Percentiles rank a stretch among this genome's conserved stretches.
phyloP scores from a whole-genome alignment of 1,140 invertebrate genomes.

The Ceratosolen fusciceps region DNA sequence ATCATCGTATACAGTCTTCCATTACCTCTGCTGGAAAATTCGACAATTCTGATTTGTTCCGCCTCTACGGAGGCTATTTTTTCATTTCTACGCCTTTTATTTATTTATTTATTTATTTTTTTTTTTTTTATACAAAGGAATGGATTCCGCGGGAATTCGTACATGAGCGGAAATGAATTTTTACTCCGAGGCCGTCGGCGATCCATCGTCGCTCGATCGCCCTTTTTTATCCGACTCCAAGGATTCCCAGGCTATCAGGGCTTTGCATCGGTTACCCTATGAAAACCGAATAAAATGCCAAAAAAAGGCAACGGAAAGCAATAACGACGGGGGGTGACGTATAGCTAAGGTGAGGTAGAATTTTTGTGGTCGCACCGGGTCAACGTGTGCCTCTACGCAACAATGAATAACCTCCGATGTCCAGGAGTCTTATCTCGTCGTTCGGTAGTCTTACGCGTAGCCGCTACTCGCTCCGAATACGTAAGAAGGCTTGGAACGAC shows the following conservation, averaged over 20 bases:
- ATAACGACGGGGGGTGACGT: too few species aligned
- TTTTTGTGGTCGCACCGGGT: too few species aligned
- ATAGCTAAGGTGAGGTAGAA: too few species aligned
- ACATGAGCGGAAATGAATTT: background rate
- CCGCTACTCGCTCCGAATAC: too few species aligned
- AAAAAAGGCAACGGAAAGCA: too few species aligned
- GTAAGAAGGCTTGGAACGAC: too few species aligned
- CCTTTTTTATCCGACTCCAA: background rate
- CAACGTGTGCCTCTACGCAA: too few species aligned
- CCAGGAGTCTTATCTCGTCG: too few species aligned
- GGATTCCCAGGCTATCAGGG: background rate
- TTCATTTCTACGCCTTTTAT: background rate
- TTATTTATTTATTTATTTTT: background rate
- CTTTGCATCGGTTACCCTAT: background rate
- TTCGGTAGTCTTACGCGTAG: too few species aligned
- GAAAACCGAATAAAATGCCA: too few species aligned
- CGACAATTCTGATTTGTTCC: background rate
- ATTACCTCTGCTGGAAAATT: slow-evolving; percentile 1
- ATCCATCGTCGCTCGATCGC: background rate
- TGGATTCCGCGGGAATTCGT: background rate
- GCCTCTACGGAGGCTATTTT: background rate
- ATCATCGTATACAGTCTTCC: background rate
- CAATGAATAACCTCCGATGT: too few species aligned
- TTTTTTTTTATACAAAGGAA: background rate
- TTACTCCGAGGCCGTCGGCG: background rate